These are phyloP conservation scores for Dryocosmus kuriphilus DNA, from an alignment of 2,888 invertebrate species.

Conservation along the genomic window DNA sequence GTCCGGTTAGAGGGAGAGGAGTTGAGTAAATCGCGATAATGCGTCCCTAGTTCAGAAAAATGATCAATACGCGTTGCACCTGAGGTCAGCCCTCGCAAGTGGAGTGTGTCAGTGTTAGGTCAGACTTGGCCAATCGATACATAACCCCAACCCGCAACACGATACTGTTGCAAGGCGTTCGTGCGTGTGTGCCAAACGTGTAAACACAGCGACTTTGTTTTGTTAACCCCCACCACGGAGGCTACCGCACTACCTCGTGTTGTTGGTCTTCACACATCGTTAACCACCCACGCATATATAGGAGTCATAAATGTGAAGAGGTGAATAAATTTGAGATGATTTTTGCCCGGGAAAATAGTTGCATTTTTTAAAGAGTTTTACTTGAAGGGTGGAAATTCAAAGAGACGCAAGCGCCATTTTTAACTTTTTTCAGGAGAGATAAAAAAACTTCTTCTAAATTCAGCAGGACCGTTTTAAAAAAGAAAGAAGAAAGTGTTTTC, in stretches of 20 bases:
- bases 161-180: conserved; percentile 43
- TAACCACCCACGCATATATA: background rate
- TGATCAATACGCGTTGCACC: conserved; percentile 59
- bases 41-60: conserved; percentile 51
- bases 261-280: conserved; percentile 28
- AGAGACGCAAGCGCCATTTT: no score
- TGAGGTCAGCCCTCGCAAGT: conserved; percentile 68
- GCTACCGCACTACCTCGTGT: conserved; percentile 34
- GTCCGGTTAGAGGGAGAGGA: background rate
- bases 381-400: no score
- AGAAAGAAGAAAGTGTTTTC: no score
- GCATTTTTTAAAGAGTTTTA: no score
- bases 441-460: no score
- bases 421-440: no score
- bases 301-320: background rate
- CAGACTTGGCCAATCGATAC: conserved; percentile 73
- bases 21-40: conserved; percentile 20
- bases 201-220: conserved; percentile 53
- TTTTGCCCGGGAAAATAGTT: background rate
- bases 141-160: conserved; percentile 62
- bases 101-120: conserved; percentile 77
- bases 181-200: conserved; percentile 45
- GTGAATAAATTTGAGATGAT: no score
- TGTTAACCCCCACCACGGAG: conserved; percentile 44
- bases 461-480: no score